These are phyloP conservation scores for Psittacara wagleri DNA, from an alignment of 2,113 vertebrate species.

Conservation along the genomic window DNA sequence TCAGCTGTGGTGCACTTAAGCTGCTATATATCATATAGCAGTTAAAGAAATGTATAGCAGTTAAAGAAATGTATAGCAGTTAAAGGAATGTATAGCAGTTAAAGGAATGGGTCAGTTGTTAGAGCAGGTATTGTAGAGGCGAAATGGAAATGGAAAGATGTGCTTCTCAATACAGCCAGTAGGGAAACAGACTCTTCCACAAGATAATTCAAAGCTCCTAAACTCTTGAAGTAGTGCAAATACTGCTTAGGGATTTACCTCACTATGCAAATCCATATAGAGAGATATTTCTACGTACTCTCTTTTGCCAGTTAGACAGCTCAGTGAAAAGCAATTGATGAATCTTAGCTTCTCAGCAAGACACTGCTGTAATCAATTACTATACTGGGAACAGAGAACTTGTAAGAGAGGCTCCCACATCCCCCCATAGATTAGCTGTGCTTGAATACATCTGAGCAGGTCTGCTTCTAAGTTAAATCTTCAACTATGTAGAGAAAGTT, in stretches of 20 bases:
- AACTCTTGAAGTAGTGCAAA: neutral
- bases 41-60: neutral
- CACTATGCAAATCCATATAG: neutral
- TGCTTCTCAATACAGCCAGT: neutral
- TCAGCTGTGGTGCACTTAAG: neutral
- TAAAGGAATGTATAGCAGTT: neutral
- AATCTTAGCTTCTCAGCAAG: neutral
- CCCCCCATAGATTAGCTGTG: neutral
- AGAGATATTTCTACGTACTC: neutral
- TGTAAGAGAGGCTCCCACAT: neutral
- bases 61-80: neutral
- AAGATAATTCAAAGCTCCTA: neutral
- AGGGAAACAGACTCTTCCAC: neutral
- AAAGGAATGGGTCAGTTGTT: neutral
- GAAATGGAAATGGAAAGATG: neutral
- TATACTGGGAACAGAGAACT: neutral
- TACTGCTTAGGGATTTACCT: neutral
- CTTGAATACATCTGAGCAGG: neutral
- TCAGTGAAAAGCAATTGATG: neutral
- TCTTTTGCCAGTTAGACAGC: neutral
- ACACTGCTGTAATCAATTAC: neutral
- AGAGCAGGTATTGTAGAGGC: accelerated
- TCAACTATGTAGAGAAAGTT: neutral
- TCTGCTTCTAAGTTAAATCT: neutral
- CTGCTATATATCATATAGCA: neutral